Percentiles rank a stretch among this genome's conserved stretches.
Conservation (phyloP, 2,797 vertebrate genomes). For the Geotrypetes seraphini region DNA sequence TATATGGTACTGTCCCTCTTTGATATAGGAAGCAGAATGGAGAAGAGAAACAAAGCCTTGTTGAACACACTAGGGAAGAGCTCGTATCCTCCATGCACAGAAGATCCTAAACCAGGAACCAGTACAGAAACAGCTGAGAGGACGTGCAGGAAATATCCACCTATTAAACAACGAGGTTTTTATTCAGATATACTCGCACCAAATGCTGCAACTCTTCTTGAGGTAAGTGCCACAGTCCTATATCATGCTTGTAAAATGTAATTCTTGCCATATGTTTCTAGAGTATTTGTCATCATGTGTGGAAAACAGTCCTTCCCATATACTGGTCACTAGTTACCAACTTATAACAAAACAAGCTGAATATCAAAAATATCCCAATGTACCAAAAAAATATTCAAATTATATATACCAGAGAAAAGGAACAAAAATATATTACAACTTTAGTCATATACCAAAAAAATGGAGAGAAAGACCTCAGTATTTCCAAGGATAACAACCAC, state of each 20-base stretch:
- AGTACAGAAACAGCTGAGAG: slow-evolving; percentile 6
- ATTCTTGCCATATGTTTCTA: too few relatives aligned
- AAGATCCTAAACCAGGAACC: neutral
- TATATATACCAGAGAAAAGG: too few relatives aligned
- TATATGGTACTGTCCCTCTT: too few relatives aligned
- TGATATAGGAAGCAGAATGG: slow-evolving; percentile 28
- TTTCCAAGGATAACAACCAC: too few relatives aligned
- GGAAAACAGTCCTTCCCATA: neutral
- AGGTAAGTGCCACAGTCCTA: slow-evolving; percentile 40
- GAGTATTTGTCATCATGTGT: neutral
- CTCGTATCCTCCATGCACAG: neutral
- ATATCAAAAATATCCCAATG: too few relatives aligned
- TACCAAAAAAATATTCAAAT: too few relatives aligned
- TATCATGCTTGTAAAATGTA: too few relatives aligned
- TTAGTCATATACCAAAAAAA: too few relatives aligned
- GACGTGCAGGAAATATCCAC: slow-evolving; percentile 22
- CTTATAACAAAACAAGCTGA: too few relatives aligned
- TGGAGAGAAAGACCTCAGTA: too few relatives aligned
- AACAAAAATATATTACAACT: too few relatives aligned
- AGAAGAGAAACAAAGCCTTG: slow-evolving; percentile 17
- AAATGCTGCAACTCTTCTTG: slow-evolving; percentile 22
- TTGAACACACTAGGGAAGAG: neutral
- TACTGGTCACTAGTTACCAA: too few relatives aligned
- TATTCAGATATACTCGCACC: slow-evolving; percentile 51
- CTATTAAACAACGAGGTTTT: slow-evolving; percentile 39